Evolutionary conservation across 2,113 vertebrate species (phyloP).

Genomic region (Typhlomys cinereus): DNA sequence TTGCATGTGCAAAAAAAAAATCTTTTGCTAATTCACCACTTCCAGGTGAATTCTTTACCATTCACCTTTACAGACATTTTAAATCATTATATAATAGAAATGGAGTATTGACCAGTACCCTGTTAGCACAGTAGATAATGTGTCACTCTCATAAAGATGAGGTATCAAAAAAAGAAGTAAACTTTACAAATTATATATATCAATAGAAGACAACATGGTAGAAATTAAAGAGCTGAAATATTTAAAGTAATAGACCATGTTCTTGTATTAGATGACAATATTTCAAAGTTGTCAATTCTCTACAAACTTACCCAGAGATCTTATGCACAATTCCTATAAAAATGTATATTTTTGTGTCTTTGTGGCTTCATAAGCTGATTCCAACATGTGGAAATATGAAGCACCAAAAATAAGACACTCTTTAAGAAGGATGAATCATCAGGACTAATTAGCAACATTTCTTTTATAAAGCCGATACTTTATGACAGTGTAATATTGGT

Average conservation of each 20-base stretch:
- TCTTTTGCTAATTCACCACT: not conserved
- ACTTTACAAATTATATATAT: not conserved
- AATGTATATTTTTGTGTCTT: not conserved
- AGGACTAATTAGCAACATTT: not conserved
- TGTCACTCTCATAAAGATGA: no score
- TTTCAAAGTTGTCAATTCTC: not conserved
- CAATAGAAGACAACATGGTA: constrained; percentile 16
- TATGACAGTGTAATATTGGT: not conserved
- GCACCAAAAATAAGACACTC: not conserved
- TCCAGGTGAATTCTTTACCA: not conserved
- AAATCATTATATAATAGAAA: not conserved
- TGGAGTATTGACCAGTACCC: not conserved
- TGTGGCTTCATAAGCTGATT: constrained; percentile 14
- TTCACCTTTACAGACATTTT: not conserved
- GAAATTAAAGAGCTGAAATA: constrained; percentile 12
- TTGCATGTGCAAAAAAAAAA: not conserved
- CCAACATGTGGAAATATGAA: not conserved
- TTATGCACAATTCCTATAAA: not conserved
- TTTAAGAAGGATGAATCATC: not conserved
- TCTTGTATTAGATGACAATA: not conserved
- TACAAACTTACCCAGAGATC: not conserved
- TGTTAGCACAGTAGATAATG: no score
- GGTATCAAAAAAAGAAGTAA: not conserved
- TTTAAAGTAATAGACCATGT: not conserved
- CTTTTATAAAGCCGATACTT: not conserved